Conservation (phyloP, 1,140 invertebrate genomes). For the Drosophila cardini region DNA sequence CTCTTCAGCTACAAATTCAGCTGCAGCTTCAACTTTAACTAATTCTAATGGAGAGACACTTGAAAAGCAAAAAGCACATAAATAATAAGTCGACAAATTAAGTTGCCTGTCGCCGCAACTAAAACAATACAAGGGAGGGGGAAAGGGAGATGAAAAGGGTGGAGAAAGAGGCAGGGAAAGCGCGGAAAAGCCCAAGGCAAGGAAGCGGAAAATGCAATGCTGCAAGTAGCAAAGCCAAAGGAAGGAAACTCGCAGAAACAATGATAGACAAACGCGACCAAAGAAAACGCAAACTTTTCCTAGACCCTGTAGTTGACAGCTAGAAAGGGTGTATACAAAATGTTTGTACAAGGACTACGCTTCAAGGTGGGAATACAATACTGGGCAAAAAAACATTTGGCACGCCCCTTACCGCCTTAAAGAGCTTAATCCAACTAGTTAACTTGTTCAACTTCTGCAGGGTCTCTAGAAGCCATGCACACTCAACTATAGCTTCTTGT, state of each 20-base stretch:
- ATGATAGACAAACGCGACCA: slow-evolving; percentile 45
- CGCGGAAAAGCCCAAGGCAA: slow-evolving; percentile 27
- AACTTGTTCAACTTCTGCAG: too few species aligned
- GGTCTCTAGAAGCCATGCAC: too few species aligned
- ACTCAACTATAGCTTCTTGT: too few species aligned
- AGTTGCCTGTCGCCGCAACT: slow-evolving; percentile 51
- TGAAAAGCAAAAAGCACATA: slow-evolving; percentile 46
- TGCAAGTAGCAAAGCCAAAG: slow-evolving; percentile 4
- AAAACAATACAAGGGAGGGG: slow-evolving; percentile 41
- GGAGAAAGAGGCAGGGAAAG: slow-evolving; percentile 4
- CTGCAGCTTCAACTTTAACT: slow-evolving; percentile 20
- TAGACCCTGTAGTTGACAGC: too few species aligned
- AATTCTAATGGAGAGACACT: slow-evolving; percentile 56
- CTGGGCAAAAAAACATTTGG: too few species aligned
- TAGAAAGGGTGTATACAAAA: too few species aligned
- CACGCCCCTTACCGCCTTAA: too few species aligned
- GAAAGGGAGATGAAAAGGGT: not conserved
- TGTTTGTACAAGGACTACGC: too few species aligned
- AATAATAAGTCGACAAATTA: slow-evolving; percentile 78
- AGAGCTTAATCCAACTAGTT: too few species aligned
- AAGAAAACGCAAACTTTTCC: slow-evolving; percentile 42
- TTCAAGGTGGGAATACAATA: too few species aligned
- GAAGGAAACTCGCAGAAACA: slow-evolving; percentile 52
- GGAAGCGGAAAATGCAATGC: slow-evolving; percentile 35
- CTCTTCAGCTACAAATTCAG: slow-evolving; percentile 1